Evolutionary conservation across 2,113 vertebrate genomes (phyloP).

Genomic region (Bubo bubo): DNA sequence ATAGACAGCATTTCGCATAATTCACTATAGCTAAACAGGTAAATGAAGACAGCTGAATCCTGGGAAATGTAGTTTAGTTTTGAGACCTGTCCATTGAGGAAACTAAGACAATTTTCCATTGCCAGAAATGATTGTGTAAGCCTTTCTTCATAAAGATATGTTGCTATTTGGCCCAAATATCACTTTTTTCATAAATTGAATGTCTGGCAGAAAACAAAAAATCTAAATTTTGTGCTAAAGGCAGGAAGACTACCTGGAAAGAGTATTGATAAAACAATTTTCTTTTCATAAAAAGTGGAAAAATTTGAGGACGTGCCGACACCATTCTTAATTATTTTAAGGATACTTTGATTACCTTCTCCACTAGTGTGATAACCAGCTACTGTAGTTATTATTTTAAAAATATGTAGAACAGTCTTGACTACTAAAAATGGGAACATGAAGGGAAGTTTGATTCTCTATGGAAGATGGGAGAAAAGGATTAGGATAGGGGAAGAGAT

Average conservation of each 20-base stretch:
- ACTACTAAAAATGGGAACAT: background rate
- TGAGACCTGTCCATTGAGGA: background rate
- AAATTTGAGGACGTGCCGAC: background rate
- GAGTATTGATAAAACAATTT: rapidly evolving
- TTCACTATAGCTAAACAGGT: rapidly evolving
- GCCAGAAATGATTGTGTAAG: background rate
- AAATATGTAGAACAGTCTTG: rapidly evolving
- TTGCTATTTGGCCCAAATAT: background rate
- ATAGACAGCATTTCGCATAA: background rate
- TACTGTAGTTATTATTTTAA: background rate
- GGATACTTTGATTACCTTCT: no score
- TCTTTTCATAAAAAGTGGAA: background rate
- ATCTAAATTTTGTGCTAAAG: background rate
- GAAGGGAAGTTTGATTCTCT: background rate
- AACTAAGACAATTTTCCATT: background rate
- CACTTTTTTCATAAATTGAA: background rate
- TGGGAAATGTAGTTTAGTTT: background rate
- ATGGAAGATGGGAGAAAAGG: rapidly evolving
- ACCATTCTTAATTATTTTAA: background rate
- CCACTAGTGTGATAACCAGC: no score
- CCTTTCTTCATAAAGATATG: background rate
- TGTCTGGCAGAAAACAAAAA: rapidly evolving
- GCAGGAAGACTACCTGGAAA: background rate
- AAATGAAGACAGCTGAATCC: background rate
- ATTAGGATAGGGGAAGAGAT: background rate